Conservation (phyloP, 2,888 invertebrate species). For the Entomobrya multifasciata region DNA sequence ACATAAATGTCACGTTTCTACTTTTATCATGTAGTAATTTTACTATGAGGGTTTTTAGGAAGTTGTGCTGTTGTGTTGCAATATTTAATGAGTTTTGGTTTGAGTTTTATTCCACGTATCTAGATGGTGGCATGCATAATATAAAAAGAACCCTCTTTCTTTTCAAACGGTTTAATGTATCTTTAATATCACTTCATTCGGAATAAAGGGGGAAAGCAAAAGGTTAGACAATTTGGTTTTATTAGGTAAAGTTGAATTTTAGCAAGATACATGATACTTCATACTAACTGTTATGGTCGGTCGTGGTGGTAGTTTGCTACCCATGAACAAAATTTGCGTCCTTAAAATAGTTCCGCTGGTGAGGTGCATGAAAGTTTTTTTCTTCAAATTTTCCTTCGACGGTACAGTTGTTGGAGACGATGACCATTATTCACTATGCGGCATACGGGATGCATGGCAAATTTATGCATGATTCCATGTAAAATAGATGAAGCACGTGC, state of each 20-base stretch:
- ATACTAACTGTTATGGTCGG: background rate
- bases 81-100: background rate
- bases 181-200: no score
- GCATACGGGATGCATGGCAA: background rate
- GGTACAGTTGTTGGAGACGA: constrained; percentile 9
- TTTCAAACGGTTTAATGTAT: background rate
- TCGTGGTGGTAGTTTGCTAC: background rate
- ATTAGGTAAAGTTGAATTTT: no score
- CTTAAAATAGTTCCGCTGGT: background rate
- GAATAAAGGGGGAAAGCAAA: no score
- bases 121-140: no score
- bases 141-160: background rate
- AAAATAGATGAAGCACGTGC: constrained; percentile 51
- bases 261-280: background rate
- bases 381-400: background rate
- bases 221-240: no score
- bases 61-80: background rate
- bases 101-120: background rate
- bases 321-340: no score
- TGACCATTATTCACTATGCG: no score
- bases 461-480: constrained; percentile 39
- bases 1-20: constrained; percentile 27
- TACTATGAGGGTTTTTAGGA: background rate
- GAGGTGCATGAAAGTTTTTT: background rate
- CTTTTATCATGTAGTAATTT: constrained; percentile 20